Conservation (phyloP, 2,113 vertebrate genomes). For the Lucifuga dentata region DNA sequence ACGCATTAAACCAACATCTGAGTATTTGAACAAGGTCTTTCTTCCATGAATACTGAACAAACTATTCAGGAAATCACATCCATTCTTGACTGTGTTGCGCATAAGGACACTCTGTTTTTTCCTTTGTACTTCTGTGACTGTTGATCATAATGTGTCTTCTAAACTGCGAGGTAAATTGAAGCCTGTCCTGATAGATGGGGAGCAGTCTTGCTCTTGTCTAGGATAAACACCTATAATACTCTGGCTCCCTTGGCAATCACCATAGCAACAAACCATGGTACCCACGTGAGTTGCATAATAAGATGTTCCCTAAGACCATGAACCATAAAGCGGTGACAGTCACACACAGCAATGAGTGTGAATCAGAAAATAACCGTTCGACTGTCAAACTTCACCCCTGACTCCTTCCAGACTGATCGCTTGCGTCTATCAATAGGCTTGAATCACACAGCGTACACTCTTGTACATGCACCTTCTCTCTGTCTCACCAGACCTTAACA, state of each 20-base stretch:
- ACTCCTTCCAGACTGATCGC: slow-evolving; percentile 28
- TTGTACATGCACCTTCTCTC: slow-evolving; percentile 58
- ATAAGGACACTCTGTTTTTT: slow-evolving; percentile 28
- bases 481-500: slow-evolving; percentile 76
- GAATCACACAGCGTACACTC: slow-evolving; percentile 19
- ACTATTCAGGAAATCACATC: slow-evolving; percentile 37
- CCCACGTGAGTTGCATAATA: slow-evolving; percentile 83
- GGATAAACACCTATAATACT: slow-evolving; percentile 82
- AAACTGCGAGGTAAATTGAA: slow-evolving; percentile 70
- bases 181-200: slow-evolving; percentile 66
- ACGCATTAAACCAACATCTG: slow-evolving; percentile 71
- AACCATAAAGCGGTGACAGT: slow-evolving; percentile 66
- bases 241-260: slow-evolving; percentile 82
- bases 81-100: slow-evolving; percentile 30
- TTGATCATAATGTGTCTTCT: slow-evolving; percentile 69
- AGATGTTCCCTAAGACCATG: slow-evolving; percentile 74
- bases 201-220: slow-evolving; percentile 71
- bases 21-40: slow-evolving; percentile 71
- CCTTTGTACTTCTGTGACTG: slow-evolving; percentile 48
- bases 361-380: slow-evolving; percentile 54
- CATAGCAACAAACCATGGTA: slow-evolving; percentile 82
- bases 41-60: slow-evolving; percentile 68
- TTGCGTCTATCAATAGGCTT: slow-evolving; percentile 53
- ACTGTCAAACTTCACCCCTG: slow-evolving; percentile 53
- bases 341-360: slow-evolving; percentile 49